Conservation (phyloP, 1,140 invertebrate genomes). For the Patella vulgata region DNA sequence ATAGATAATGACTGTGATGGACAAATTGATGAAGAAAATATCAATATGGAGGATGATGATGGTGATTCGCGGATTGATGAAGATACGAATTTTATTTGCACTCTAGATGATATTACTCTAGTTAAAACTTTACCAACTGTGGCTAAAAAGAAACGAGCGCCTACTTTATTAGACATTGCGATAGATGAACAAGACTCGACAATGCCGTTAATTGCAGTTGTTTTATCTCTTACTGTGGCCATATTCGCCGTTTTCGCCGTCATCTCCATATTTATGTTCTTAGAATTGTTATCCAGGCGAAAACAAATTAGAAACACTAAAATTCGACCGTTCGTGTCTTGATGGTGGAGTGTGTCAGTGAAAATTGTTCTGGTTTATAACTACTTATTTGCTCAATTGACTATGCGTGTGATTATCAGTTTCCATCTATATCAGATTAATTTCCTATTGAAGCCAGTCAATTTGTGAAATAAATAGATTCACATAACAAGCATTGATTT, state of each 20-base stretch:
- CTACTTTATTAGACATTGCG: background rate
- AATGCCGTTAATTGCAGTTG: constrained; percentile 34
- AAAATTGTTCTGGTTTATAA: no score
- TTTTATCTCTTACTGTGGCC: constrained; percentile 35
- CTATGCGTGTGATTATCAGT: no score
- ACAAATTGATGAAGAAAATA: constrained; percentile 9
- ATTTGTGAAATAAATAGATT: no score
- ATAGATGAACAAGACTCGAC: constrained; percentile 19
- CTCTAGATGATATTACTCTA: background rate
- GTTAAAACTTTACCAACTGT: background rate
- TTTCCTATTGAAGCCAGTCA: no score
- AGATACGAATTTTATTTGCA: constrained; percentile 5
- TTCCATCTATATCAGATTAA: no score
- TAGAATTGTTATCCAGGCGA: constrained; percentile 26
- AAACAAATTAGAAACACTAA: constrained; percentile 39
- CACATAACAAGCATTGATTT: no score
- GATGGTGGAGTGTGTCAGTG: background rate
- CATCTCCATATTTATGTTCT: constrained; percentile 32
- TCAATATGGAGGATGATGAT: constrained; percentile 15
- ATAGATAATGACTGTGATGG: constrained; percentile 18
- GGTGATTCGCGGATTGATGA: constrained; percentile 7
- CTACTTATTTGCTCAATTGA: no score
- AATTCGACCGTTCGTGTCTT: constrained; percentile 40
- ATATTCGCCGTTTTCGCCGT: constrained; percentile 36
- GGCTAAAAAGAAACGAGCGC: background rate